Evolutionary conservation across 2,888 invertebrate genomes (phyloP).

Genomic region (Bruchidius siliquastri): DNA sequence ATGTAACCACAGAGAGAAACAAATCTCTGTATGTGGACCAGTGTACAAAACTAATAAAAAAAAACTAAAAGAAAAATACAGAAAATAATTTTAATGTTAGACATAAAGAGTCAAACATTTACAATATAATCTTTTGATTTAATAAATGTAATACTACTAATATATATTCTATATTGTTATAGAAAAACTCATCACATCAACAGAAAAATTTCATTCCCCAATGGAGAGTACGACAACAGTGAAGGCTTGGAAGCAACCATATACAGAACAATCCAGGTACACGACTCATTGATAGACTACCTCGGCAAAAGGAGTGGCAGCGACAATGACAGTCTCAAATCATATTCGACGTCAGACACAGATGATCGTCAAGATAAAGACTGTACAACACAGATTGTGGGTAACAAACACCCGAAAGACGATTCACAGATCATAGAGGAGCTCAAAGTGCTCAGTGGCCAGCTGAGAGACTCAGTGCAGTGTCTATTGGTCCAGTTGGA

Average conservation of each 20-base stretch:
- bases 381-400: conserved; percentile 31
- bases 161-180: no score
- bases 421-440: conserved; percentile 63
- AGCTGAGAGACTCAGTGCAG: conserved; percentile 55
- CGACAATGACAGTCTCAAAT: conserved; percentile 36
- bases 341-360: conserved; percentile 28
- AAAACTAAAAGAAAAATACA: no score
- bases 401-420: conserved; percentile 58
- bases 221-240: conserved; percentile 28
- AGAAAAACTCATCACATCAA: conserved; percentile 13
- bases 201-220: conserved; percentile 16
- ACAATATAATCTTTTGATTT: no score
- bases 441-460: conserved; percentile 60
- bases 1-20: no score
- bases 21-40: no score
- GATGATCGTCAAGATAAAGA: conserved; percentile 34
- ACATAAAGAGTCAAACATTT: no score
- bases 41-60: no score
- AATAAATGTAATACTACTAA: no score
- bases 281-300: conserved; percentile 55
- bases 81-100: no score
- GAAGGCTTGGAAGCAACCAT: conserved; percentile 55
- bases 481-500: conserved; percentile 61
- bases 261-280: conserved; percentile 62
- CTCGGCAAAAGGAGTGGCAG: conserved; percentile 26